Conservation (phyloP, 2,113 vertebrate genomes). For the Heterotilapia buettikoferi region DNA sequence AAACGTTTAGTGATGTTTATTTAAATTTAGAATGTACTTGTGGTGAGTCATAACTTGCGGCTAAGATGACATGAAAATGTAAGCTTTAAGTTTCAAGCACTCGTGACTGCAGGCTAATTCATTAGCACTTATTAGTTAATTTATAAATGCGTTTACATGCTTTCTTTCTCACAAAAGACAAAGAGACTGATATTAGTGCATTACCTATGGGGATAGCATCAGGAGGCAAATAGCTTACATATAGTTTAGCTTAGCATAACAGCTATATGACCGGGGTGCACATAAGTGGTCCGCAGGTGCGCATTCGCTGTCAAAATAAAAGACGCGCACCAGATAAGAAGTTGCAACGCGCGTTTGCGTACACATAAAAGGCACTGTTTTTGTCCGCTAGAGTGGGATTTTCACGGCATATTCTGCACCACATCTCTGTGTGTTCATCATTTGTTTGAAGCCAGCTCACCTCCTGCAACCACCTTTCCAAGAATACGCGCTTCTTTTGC, state of each 20-base stretch:
- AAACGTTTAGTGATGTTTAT: not conserved
- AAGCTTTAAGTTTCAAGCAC: not conserved
- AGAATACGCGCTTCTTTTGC: no score
- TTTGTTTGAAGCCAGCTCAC: no score
- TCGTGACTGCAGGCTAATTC: not conserved
- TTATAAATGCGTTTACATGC: not conserved
- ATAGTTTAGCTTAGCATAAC: not conserved
- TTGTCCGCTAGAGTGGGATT: no score
- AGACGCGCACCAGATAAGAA: no score
- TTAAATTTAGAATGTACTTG: not conserved
- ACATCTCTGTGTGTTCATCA: no score
- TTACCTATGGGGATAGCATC: not conserved
- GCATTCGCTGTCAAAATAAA: no score
- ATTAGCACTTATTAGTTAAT: not conserved
- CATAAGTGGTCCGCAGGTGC: no score
- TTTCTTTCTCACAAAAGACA: not conserved
- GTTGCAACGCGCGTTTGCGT: no score
- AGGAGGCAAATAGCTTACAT: not conserved
- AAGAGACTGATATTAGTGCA: not conserved
- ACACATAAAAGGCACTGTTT: no score
- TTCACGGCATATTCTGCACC: no score
- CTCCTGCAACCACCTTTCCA: no score
- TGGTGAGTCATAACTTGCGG: not conserved
- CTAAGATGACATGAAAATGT: not conserved
- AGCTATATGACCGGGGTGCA: no score